Evolutionary conservation across 2,113 vertebrate species (phyloP).

Genomic region (Genyomyrus donnyi): DNA sequence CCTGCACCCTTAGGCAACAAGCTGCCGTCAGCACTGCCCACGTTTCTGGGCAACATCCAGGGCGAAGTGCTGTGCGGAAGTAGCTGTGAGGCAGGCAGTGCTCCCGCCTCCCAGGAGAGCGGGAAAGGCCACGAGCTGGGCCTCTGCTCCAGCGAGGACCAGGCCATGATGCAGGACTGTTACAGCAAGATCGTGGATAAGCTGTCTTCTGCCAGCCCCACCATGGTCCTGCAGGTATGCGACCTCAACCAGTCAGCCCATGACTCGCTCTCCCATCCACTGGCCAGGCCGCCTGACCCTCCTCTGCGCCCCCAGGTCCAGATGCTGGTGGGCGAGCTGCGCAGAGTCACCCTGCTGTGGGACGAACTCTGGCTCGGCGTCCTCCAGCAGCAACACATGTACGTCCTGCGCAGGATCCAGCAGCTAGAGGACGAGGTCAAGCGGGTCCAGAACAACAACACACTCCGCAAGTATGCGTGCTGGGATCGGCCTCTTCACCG

Average conservation of each 20-base stretch:
- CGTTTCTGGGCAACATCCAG: conserved; percentile 87
- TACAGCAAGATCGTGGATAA: conserved; percentile 99
- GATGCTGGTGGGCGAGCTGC: conserved; percentile 90
- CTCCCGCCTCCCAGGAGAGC: conserved; percentile 72
- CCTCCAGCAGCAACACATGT: conserved; percentile 93
- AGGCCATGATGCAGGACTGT: conserved; percentile 99
- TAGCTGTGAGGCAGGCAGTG: conserved; percentile 72
- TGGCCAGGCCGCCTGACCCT: background rate
- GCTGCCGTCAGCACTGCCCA: conserved; percentile 83
- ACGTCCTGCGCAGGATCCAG: conserved; percentile 84
- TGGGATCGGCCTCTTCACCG: background rate
- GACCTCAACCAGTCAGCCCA: too few relatives aligned
- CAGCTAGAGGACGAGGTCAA: conserved; percentile 97
- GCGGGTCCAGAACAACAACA: conserved; percentile 93
- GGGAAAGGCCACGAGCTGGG: conserved; percentile 71
- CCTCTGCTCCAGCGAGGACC: conserved; percentile 83
- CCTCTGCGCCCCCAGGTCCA: conserved; percentile 66
- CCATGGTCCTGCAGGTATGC: conserved; percentile 95
- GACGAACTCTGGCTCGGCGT: conserved; percentile 96
- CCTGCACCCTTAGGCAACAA: conserved; percentile 69
- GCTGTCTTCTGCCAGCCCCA: conserved; percentile 85
- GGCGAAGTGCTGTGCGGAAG: conserved; percentile 72
- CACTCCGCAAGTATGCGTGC: conserved; percentile 79
- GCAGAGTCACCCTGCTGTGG: conserved; percentile 93
- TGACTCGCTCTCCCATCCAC: background rate